These are phyloP conservation scores for Lithophane leautieri DNA, from an alignment of 2,888 invertebrate species.

Conservation along the genomic window DNA sequence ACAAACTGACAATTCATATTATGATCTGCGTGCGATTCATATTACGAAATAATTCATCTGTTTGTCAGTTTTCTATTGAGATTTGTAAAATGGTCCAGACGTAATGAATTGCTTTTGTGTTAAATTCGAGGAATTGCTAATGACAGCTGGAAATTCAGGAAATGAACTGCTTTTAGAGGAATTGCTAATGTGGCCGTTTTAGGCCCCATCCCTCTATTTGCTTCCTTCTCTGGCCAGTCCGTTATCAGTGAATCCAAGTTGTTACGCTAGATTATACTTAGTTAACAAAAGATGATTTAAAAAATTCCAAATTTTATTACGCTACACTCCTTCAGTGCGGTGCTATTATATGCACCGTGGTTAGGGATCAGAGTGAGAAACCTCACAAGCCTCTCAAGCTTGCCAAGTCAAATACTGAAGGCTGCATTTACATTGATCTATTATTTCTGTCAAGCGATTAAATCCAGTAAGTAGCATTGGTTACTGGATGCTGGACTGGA, in stretches of 20 bases:
- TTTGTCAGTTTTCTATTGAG: too few relatives aligned
- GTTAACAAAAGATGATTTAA: not conserved
- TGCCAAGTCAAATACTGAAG: not conserved
- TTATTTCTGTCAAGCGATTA: not conserved
- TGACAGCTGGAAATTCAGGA: too few relatives aligned
- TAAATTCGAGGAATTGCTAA: too few relatives aligned
- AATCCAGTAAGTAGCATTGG: not conserved
- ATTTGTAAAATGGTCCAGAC: too few relatives aligned
- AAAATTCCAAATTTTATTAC: not conserved
- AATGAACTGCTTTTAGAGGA: too few relatives aligned
- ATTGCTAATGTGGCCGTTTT: not conserved
- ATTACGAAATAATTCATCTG: too few relatives aligned
- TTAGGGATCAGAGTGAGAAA: not conserved
- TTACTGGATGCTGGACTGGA: too few relatives aligned
- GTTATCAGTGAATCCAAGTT: not conserved
- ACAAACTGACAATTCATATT: too few relatives aligned
- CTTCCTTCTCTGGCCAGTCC: not conserved
- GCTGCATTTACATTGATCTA: not conserved
- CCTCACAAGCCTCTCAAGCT: too few relatives aligned
- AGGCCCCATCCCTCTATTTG: not conserved
- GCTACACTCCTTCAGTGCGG: not conserved
- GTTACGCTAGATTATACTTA: not conserved
- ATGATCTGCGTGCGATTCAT: too few relatives aligned
- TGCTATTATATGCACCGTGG: not conserved
- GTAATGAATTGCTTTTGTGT: too few relatives aligned